A percentile compares a stretch with the other conserved stretches of the same genome.
phyloP scores from a whole-genome alignment of 2,113 vertebrate species.

The Columbina picui region DNA sequence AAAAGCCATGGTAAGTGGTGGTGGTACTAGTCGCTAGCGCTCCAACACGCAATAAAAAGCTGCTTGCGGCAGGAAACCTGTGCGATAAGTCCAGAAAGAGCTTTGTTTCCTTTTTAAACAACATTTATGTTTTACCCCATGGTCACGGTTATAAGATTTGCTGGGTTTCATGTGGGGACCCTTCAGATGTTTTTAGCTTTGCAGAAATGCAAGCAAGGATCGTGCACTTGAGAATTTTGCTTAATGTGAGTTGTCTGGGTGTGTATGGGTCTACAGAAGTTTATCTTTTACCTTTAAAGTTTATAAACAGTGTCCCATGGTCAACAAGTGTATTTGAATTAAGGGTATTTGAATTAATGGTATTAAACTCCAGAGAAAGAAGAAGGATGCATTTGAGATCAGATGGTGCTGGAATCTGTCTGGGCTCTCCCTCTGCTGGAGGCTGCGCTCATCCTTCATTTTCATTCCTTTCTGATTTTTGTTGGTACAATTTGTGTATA shows the following conservation, averaged over 20 bases:
- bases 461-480: neutral
- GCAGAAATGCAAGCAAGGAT: neutral
- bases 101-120: neutral
- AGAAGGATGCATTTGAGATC: neutral
- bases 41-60: neutral
- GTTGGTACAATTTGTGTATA: neutral
- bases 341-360: neutral
- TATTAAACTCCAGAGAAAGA: neutral
- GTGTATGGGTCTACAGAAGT: neutral
- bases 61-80: neutral
- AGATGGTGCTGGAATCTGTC: neutral
- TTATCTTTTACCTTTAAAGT: neutral
- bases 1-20: slow-evolving; percentile 90
- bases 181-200: neutral
- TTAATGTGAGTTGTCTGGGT: neutral
- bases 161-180: neutral
- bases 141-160: neutral
- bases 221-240: neutral
- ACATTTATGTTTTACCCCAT: neutral
- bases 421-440: neutral
- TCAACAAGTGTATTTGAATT: neutral
- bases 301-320: neutral
- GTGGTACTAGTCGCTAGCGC: neutral
- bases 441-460: neutral
- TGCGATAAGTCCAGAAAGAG: neutral